Evolutionary conservation across 2,113 vertebrate species (phyloP), one percentile per base, ranked within the genome.

Genomic region (Irena cyanogastra): DNA sequence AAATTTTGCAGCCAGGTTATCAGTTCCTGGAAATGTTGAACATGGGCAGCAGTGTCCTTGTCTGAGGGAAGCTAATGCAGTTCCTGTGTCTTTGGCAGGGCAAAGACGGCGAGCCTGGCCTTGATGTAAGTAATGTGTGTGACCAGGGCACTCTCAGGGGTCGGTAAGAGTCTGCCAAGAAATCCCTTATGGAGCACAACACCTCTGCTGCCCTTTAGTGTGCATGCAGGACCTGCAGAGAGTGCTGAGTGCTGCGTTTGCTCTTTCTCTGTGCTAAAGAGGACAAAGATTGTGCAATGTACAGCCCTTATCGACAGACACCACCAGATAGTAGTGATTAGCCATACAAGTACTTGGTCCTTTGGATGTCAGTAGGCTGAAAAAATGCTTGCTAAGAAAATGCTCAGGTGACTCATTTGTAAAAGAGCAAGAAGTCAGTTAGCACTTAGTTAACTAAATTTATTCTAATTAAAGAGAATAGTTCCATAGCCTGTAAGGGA

Each of bases 101-200:
- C 93, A 98, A 99, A 93, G 98, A 99, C 94, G 99, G 99, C 94
- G 98, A 99, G 91, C 99, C 99, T 97, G 99, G 99, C 96, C 97
- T 99, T 94, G 99, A 99, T 97, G 99, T 99, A 98, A 99, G 99
- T 99, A 97, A 88, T 71, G 44, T 60, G 8, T 94, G 70, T 85
- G 83, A 82, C 81, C 81, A 95, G 44, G 95, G 88, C 83, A 44
- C 93, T 94, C 80, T 35, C 76, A 14, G 41, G 83, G 68, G 95
- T 96, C 33, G 72, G 95, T 96, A 92, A 96, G 86, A 17, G 0
- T 65, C 54, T 92, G 79, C 85, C 42, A 60, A 57, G 66, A 33
- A 83, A 13, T 23, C 85, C 57, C 69, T 90, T 31, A 14, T 37
- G 57, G 60, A 76, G 87, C 66, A 87, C 35, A 92, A 27, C 64